phyloP scores from a whole-genome alignment of 2,797 vertebrate genomes.

The Thamnophis elegans region DNA sequence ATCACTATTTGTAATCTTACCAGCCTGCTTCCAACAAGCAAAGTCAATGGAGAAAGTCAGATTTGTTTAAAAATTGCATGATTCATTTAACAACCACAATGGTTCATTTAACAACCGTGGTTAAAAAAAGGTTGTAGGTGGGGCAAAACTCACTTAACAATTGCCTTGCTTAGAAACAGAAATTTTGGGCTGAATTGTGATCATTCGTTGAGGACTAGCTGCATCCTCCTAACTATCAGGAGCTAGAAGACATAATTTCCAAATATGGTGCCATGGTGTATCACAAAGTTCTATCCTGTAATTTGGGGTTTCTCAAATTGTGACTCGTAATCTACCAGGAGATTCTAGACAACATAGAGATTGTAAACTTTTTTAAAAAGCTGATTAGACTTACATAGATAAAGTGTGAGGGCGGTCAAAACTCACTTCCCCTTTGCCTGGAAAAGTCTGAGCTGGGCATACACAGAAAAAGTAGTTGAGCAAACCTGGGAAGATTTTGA shows the following conservation, averaged over 20 bases:
- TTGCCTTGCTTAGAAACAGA: neutral
- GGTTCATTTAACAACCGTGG: neutral
- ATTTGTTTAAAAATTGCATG: neutral
- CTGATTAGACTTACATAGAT: neutral
- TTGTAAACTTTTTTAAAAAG: neutral
- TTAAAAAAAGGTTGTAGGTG: neutral
- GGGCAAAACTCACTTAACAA: neutral
- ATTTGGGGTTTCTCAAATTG: neutral
- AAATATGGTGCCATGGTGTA: neutral
- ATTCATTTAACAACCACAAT: neutral
- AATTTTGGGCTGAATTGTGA: neutral
- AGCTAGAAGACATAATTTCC: neutral
- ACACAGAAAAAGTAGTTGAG: neutral
- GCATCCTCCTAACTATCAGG: neutral
- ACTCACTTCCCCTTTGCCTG: neutral
- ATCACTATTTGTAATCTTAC: neutral
- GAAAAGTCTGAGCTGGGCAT: neutral
- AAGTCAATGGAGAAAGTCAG: neutral
- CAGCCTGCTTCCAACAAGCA: neutral
- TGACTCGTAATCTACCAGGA: neutral
- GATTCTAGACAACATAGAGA: neutral
- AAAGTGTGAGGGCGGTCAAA: neutral
- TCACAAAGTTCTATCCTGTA: neutral
- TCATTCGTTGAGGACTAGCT: neutral
- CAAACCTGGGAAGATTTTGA: neutral